Evolutionary conservation across 2,797 vertebrate genomes (phyloP).

Genomic region (Acestrorhynchus altus): DNA sequence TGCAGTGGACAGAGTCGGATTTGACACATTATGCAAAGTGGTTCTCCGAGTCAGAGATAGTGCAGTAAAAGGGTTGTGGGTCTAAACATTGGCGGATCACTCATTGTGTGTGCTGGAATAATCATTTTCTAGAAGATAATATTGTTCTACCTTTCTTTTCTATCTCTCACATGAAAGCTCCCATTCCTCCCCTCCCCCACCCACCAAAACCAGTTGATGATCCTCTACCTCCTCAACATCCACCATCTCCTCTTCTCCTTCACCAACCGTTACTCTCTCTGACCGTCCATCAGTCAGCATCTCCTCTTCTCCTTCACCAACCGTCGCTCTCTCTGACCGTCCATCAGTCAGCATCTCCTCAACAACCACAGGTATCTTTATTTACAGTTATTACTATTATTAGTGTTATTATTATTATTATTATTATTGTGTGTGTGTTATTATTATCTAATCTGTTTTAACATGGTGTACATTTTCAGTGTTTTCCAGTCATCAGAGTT

Average conservation of each 20-base stretch:
- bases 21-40: neutral
- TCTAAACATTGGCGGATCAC: too few species aligned
- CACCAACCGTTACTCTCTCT: neutral
- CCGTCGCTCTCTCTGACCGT: neutral
- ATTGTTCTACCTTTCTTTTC: neutral
- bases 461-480: too few species aligned
- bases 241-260: neutral
- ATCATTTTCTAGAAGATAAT: neutral
- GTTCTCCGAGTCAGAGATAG: constrained; percentile 1
- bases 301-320: neutral
- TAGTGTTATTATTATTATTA: too few species aligned
- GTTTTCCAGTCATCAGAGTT: too few species aligned
- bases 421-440: too few species aligned
- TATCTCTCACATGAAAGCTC: neutral
- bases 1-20: neutral
- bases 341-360: neutral
- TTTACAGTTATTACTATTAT: too few species aligned
- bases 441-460: too few species aligned
- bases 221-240: neutral
- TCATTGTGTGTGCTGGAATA: too few species aligned
- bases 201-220: neutral
- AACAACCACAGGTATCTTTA: neutral
- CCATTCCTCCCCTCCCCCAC: too few species aligned
- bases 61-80: neutral
- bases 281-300: neutral